Conservation (phyloP, 2,888 invertebrate species). For the Heliconius ethilla region DNA sequence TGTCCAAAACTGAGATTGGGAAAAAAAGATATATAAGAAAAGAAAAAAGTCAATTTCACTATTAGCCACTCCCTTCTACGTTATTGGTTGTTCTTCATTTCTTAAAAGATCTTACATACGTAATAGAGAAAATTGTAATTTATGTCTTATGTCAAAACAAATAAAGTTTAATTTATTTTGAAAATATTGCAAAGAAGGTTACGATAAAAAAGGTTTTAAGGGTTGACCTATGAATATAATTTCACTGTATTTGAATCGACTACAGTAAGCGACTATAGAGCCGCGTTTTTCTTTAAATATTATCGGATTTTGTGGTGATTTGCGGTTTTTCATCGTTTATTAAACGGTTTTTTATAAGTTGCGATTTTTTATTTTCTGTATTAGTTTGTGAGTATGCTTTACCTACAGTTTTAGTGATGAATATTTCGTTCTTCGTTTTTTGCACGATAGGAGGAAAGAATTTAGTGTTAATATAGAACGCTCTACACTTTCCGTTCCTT, state of each 20-base stretch:
- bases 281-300: conserved; percentile 44
- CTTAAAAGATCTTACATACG: conserved; percentile 49
- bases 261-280: conserved; percentile 45
- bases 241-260: conserved; percentile 51
- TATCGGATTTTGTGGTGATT: conserved; percentile 34
- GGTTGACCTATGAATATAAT: conserved; percentile 57
- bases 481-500: not conserved
- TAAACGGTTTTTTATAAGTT: not conserved
- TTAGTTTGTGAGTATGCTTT: not conserved
- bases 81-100: conserved; percentile 65
- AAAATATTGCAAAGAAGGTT: conserved; percentile 26
- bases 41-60: conserved; percentile 70
- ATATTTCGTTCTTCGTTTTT: not conserved
- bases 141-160: accelerated
- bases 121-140: conserved; percentile 12
- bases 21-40: conserved; percentile 56
- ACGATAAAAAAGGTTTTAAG: conserved; percentile 44
- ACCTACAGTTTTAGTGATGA: not conserved
- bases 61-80: conserved; percentile 75
- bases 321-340: conserved; percentile 30
- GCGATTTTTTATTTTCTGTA: not conserved
- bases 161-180: conserved; percentile 39
- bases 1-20: conserved; percentile 57
- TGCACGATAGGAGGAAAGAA: too few species aligned
- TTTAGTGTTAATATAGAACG: not conserved